Evolutionary conservation across 2,888 invertebrate species (phyloP), one percentile per base, ranked within the genome.

Genomic region (Cremastinae sp.): DNA sequence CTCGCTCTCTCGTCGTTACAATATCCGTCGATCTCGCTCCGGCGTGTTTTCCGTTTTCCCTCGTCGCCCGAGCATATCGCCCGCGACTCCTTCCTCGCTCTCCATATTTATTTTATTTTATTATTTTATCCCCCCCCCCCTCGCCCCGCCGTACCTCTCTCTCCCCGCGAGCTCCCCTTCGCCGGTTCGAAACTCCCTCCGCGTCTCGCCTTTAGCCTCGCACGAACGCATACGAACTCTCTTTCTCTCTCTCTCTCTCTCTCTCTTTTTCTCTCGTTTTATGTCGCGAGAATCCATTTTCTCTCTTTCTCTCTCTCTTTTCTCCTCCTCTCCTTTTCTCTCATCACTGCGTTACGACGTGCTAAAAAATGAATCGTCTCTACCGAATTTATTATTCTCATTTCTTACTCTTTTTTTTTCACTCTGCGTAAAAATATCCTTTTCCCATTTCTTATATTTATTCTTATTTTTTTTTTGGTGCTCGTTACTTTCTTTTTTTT

Each of bases 51-150:
- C 58, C 76, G 72, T 73, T 68, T 69, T 75, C 66, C 78, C 78
- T 70, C 78, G 64, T 72, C 75, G 69, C 65, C 73, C 76, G 76
- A 73, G 56, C 73, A 72, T 73, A 73, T 75, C 73, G 56, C 61
- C 64, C 74, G 61, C 75, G 62, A 64, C 73, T 61, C 74, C 74
- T 43, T 73, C 70, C 54, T 49, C 74, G 70, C 74, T 77, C 74
- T 74, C 74, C 65, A 73, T 76, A 76, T 76, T 75, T 80, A 79
- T 81, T 83, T 83, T 80, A 79, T 80, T 83, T 79, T 79, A 72
- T 79, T 82, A 78, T 81, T 79, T 81, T 79, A 79, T 75, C 71
- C 76, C 70, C 68, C 58, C 69, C 69, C 58, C 47, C 70, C 10
- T n/a, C 2, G 14, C 28, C 20, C 58, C 62, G 41, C 51, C 59